Conservation (phyloP, 2,113 vertebrate species). For the Aegithalos caudatus region DNA sequence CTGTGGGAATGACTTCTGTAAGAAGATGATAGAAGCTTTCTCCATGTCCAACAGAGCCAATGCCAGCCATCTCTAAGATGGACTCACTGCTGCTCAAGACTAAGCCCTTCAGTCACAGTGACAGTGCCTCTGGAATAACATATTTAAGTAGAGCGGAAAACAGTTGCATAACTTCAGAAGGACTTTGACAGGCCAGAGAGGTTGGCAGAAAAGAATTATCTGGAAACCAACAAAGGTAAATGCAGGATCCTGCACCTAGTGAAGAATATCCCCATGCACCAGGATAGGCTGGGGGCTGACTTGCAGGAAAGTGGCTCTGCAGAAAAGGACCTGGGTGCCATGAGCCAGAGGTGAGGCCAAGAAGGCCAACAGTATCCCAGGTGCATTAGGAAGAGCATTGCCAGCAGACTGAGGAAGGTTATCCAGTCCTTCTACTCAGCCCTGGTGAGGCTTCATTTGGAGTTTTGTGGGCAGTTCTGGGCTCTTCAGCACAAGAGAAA, state of each 20-base stretch:
- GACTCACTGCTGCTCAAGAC: fast-evolving
- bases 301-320: not conserved
- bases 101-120: not conserved
- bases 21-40: not conserved
- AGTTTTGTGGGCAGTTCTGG: not conserved
- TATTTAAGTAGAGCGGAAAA: not conserved
- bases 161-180: not conserved
- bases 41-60: fast-evolving
- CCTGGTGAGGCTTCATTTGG: not conserved
- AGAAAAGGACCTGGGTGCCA: too few relatives aligned
- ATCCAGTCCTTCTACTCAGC: not conserved
- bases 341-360: not conserved
- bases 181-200: fast-evolving
- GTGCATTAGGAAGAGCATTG: not conserved
- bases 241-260: not conserved
- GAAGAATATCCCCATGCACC: too few relatives aligned
- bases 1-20: not conserved
- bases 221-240: not conserved
- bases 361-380: fast-evolving
- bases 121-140: not conserved
- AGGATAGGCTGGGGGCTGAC: not conserved
- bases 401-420: not conserved
- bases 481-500: not conserved
- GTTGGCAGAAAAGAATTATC: not conserved
- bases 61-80: fast-evolving